Base-by-base conservation (phyloP, 2,113 vertebrate genomes). In the Dasyprocta punctata region DNA sequence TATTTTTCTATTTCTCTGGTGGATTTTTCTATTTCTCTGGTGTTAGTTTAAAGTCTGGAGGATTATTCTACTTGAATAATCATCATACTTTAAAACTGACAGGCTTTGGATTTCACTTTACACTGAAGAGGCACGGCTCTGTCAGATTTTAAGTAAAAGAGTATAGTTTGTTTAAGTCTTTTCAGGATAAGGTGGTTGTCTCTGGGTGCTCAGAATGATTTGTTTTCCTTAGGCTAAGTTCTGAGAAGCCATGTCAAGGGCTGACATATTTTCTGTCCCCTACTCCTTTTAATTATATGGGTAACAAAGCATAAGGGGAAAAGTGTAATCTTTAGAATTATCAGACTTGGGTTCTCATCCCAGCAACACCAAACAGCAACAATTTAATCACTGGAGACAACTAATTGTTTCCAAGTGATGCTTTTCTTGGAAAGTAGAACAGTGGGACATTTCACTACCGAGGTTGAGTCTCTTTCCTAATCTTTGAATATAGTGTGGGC, bases 81-180 rank as follows among this genome's bases (percentile, higher is more conserved):
- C 81, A 69, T 69, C 60, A 73, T 38, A 49, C 49, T 96, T 90
- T 73, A 75, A 85, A 52, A 52, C 41, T 80, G 82, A 87, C 91
- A 92, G 92, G 3, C 69, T 44, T 96, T 60, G n/a, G n/a, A 49
- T 90, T 97, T 92, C 92, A 75, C n/a, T 92, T 87, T 47, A 86
- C 41, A 83, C 86, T 90, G 49, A 75, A 60, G 7, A 78, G 69
- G 24, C 61, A 78, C 12, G 60, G 81, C 80, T 82, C 47, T 92
- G 49, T 95, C 56, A 85, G 56, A 77, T 61, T 96, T 94, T 93
- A 75, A 95, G 44, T 56, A 58, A 95, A 96, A 94, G 56, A 24
- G 3, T 87, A 82, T 89, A 67, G 81, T 65, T 85, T 77, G 41
- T 61, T 63, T 96, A 96, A 95, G 33, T 10, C 44, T 36, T 92